phyloP scores from a whole-genome alignment of 2,888 invertebrate species.

The Cephonodes hylas region DNA sequence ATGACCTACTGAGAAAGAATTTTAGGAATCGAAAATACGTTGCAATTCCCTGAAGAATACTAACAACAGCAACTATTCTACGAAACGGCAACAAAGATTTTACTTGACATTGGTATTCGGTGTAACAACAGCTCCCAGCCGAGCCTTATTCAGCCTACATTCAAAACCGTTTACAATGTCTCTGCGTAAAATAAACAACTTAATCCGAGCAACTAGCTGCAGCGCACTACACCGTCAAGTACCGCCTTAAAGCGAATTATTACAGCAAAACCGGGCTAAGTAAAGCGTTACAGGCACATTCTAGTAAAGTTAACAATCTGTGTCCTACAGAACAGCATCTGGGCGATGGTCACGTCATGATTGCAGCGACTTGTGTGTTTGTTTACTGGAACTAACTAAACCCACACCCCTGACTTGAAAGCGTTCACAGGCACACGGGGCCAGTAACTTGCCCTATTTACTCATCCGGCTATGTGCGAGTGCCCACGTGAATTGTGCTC shows the following conservation, averaged over 20 bases:
- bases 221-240: neutral
- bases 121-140: too few relatives aligned
- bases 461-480: neutral
- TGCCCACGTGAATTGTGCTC: neutral
- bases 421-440: constrained; percentile 20
- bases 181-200: neutral
- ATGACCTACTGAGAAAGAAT: too few relatives aligned
- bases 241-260: neutral
- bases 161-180: neutral
- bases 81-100: too few relatives aligned
- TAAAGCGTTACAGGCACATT: constrained; percentile 12
- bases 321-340: constrained; percentile 38
- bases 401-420: constrained; percentile 41
- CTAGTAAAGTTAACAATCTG: constrained; percentile 23
- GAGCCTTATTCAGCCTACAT: neutral
- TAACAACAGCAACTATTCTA: too few relatives aligned
- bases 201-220: neutral
- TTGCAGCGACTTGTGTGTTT: constrained; percentile 59
- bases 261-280: neutral
- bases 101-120: too few relatives aligned
- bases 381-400: constrained; percentile 55
- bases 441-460: constrained; percentile 11
- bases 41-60: too few relatives aligned
- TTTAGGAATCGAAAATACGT: too few relatives aligned
- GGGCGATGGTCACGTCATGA: constrained; percentile 58